A percentile compares a stretch with the other conserved stretches of the same genome.
These are phyloP conservation scores for Phyllotis vaccarum DNA, from an alignment of 2,797 vertebrate species.

Conservation along the genomic window DNA sequence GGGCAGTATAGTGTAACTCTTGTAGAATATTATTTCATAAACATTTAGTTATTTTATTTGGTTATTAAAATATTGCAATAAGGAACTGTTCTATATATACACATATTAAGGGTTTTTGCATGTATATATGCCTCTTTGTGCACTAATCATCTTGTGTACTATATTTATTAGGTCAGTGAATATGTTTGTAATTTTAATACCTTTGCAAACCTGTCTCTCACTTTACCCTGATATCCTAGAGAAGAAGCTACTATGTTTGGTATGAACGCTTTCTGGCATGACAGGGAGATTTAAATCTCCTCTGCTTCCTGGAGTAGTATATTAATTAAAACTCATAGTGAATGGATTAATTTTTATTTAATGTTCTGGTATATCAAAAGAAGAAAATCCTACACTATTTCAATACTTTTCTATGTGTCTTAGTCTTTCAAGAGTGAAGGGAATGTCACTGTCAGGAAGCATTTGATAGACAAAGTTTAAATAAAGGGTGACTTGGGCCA, in stretches of 20 bases:
- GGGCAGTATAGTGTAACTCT: background rate
- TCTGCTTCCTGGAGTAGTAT: slow-evolving; percentile 34
- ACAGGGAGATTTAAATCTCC: slow-evolving; percentile 26
- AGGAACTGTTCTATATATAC: background rate
- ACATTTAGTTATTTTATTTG: slow-evolving; percentile 19
- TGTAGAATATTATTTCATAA: background rate
- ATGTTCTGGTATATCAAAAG: background rate
- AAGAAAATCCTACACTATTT: background rate
- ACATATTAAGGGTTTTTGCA: background rate
- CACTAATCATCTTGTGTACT: background rate
- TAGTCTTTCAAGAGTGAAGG: slow-evolving; percentile 28
- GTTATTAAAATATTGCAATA: background rate
- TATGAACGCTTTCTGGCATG: background rate
- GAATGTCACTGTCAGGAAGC: slow-evolving; percentile 29
- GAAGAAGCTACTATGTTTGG: background rate
- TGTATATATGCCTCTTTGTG: background rate
- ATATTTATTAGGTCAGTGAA: background rate
- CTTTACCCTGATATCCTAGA: background rate
- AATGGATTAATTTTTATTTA: slow-evolving; percentile 51
- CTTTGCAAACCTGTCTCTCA: background rate
- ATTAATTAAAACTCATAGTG: slow-evolving; percentile 43
- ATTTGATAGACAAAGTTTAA: slow-evolving; percentile 38
- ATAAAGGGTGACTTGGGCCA: slow-evolving; percentile 38
- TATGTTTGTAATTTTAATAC: background rate
- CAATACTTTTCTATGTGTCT: slow-evolving; percentile 28